phyloP scores from a whole-genome alignment of 2,888 invertebrate species.

The Pasiphila rectangulata region DNA sequence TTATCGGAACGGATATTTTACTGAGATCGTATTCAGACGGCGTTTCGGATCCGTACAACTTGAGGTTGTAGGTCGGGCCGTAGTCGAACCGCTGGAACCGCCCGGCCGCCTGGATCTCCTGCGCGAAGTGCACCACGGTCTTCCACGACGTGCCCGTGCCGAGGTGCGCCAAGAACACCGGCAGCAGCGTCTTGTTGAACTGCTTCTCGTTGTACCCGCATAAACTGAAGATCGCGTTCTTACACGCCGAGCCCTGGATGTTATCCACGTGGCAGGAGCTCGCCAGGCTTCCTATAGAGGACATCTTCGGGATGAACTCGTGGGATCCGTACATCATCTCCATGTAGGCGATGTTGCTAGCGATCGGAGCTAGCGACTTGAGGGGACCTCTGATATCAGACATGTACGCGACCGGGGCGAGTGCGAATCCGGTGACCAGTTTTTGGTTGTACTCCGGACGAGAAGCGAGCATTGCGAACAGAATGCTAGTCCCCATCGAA shows the following conservation, averaged over 20 bases:
- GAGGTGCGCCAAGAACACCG: conserved; percentile 84
- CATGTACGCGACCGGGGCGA: conserved; percentile 86
- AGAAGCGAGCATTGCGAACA: conserved; percentile 85
- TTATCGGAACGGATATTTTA: conserved; percentile 81
- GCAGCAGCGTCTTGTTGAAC: conserved; percentile 85
- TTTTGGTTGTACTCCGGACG: conserved; percentile 84
- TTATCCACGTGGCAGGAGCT: conserved; percentile 78
- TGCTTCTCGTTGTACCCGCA: conserved; percentile 86
- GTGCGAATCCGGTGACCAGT: conserved; percentile 83
- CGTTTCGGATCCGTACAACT: conserved; percentile 74
- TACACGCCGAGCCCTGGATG: conserved; percentile 82
- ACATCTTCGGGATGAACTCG: conserved; percentile 86
- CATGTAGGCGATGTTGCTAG: conserved; percentile 81
- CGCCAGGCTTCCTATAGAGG: conserved; percentile 79
- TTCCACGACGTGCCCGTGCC: conserved; percentile 89
- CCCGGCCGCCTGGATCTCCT: conserved; percentile 75
- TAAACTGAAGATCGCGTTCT: conserved; percentile 85
- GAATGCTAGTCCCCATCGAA: conserved; percentile 93
- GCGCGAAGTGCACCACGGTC: conserved; percentile 85
- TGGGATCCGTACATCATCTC: conserved; percentile 83
- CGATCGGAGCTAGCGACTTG: conserved; percentile 83
- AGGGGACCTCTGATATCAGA: conserved; percentile 84
- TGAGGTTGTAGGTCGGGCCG: conserved; percentile 78
- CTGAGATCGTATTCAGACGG: conserved; percentile 84
- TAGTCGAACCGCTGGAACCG: conserved; percentile 86